Conservation (phyloP, 2,888 invertebrate genomes). For the Synergus japonicus region DNA sequence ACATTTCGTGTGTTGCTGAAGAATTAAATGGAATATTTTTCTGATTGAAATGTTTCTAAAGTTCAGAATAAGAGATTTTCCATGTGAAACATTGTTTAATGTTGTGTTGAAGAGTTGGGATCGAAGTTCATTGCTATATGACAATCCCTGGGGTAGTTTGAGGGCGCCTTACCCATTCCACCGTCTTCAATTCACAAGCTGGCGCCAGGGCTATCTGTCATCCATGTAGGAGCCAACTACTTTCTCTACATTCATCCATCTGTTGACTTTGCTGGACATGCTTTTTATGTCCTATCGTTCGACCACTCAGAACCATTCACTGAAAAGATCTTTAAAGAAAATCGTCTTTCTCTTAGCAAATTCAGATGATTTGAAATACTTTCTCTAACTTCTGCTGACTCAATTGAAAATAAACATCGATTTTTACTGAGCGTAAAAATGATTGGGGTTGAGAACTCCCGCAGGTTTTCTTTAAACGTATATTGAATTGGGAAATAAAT, state of each 20-base stretch:
- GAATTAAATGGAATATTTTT: not conserved
- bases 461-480: not conserved
- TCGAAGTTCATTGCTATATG: conserved; percentile 36
- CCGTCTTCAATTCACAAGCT: conserved; percentile 28
- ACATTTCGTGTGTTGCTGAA: not conserved
- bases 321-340: not conserved
- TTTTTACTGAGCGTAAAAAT: not conserved
- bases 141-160: conserved; percentile 14
- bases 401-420: not conserved
- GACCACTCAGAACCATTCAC: not conserved
- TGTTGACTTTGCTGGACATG: conserved; percentile 24
- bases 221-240: not conserved
- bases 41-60: not conserved
- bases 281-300: not conserved
- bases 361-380: not conserved
- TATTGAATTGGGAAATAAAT: not conserved
- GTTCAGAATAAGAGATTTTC: not conserved
- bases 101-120: not conserved
- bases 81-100: conserved; percentile 6
- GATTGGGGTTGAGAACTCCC: not conserved
- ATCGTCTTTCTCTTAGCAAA: not conserved
- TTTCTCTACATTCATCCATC: conserved; percentile 24
- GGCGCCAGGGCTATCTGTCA: conserved; percentile 15
- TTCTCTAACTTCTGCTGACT: not conserved
- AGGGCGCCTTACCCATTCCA: conserved; percentile 23